These are phyloP conservation scores for Mercenaria mercenaria DNA, from an alignment of 1,140 invertebrate species.

Conservation along the genomic window DNA sequence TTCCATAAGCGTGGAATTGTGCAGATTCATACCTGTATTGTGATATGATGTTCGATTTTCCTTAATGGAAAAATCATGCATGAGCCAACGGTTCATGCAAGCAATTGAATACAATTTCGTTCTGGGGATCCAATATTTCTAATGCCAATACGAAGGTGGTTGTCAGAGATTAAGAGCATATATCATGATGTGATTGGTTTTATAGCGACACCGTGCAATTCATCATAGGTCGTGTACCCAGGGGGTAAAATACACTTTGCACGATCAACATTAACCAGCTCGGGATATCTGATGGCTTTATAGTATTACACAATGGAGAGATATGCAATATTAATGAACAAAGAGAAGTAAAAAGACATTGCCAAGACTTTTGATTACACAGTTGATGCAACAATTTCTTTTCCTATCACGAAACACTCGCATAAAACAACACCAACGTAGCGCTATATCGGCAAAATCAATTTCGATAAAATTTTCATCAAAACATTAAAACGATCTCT, in stretches of 20 bases:
- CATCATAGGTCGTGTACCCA: neutral
- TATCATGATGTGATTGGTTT: neutral
- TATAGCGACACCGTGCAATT: neutral
- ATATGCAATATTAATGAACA: neutral
- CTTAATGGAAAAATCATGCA: conserved; percentile 29
- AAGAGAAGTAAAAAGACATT: neutral
- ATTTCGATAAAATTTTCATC: no score
- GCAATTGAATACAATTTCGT: neutral
- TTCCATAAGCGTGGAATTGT: neutral
- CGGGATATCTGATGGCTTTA: conserved; percentile 1
- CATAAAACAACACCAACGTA: no score
- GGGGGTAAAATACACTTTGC: conserved; percentile 33
- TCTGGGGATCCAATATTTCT: conserved; percentile 19
- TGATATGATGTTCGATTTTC: neutral
- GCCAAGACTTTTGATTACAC: neutral
- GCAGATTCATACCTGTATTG: neutral
- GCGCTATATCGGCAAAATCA: no score
- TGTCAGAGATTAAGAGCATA: neutral
- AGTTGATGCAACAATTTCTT: neutral
- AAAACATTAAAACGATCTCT: no score
- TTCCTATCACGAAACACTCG: neutral
- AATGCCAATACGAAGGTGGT: neutral
- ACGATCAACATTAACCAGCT: neutral
- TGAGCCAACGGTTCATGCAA: neutral
- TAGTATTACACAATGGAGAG: neutral